These are phyloP conservation scores for Procambarus virginalis DNA, from an alignment of 1,140 invertebrate species.

Conservation along the genomic window DNA sequence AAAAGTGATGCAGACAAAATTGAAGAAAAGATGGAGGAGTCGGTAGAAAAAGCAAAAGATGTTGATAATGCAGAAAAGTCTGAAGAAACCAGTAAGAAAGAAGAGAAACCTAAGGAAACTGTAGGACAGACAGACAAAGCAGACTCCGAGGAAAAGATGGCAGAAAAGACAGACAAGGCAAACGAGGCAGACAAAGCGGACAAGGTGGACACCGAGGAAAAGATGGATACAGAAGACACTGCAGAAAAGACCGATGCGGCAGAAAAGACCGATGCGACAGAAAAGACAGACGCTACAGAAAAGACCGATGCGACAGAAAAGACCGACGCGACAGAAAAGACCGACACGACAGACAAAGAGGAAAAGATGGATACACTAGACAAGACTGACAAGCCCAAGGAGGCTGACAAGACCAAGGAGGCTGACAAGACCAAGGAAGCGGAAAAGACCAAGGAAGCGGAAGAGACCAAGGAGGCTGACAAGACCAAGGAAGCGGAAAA, in stretches of 20 bases:
- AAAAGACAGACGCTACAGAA: neutral
- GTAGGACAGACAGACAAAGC: too few relatives aligned
- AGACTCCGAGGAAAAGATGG: too few relatives aligned
- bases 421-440: neutral
- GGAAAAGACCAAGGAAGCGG: neutral
- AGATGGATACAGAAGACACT: neutral
- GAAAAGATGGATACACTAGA: neutral
- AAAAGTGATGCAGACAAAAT: neutral
- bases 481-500: neutral
- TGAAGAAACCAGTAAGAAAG: too few relatives aligned
- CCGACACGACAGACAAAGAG: neutral
- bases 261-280: neutral
- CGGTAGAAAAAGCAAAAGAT: too few relatives aligned
- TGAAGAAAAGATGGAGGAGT: neutral
- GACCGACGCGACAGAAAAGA: neutral
- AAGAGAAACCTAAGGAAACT: too few relatives aligned
- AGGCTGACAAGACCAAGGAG: neutral
- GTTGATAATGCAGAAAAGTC: neutral
- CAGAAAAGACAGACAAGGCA: too few relatives aligned
- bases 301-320: neutral
- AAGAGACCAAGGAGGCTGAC: constrained; percentile 2
- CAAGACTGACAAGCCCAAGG: neutral
- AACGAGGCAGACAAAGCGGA: neutral
- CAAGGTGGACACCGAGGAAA: neutral
- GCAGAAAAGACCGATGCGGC: neutral